Conservation (phyloP, 2,888 invertebrate genomes). For the Agrypnus murinus region DNA sequence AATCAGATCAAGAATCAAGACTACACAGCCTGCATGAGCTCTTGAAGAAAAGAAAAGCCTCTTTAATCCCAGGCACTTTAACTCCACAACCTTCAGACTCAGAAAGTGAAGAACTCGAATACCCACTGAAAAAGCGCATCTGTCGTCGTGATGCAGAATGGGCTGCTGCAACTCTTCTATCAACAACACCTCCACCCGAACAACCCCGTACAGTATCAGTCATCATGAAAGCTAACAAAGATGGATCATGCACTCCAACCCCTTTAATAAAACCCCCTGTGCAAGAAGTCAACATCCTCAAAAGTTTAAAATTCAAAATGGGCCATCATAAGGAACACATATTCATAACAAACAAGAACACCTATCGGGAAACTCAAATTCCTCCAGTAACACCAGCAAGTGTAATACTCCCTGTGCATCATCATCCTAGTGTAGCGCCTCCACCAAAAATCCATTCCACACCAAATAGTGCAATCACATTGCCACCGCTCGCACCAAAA, state of each 20-base stretch:
- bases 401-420: constrained; percentile 1
- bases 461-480: constrained; percentile 55
- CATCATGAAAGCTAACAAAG: constrained; percentile 89
- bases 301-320: constrained; percentile 84
- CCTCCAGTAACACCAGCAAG: not conserved
- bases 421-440: constrained; percentile 66
- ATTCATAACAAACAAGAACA: constrained; percentile 61
- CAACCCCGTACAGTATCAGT: constrained; percentile 78
- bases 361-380: constrained; percentile 41
- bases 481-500: constrained; percentile 68
- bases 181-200: constrained; percentile 69
- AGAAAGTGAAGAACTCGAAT: constrained; percentile 74
- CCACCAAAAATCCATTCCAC: constrained; percentile 58
- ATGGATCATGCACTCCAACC: constrained; percentile 77
- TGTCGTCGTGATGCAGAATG: constrained; percentile 75
- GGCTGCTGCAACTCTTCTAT: constrained; percentile 73
- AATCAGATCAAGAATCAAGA: constrained; percentile 38
- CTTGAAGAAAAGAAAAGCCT: constrained; percentile 59
- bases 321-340: constrained; percentile 77
- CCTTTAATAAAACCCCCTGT: constrained; percentile 58
- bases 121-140: constrained; percentile 76
- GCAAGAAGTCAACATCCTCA: constrained; percentile 77
- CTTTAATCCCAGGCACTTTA: constrained; percentile 66
- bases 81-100: constrained; percentile 93
- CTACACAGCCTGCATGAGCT: constrained; percentile 35